A percentile compares a stretch with the other conserved stretches of the same genome.
These are phyloP conservation scores for Drosophila incognita DNA, from an alignment of 2,888 invertebrate genomes.

Conservation along the genomic window DNA sequence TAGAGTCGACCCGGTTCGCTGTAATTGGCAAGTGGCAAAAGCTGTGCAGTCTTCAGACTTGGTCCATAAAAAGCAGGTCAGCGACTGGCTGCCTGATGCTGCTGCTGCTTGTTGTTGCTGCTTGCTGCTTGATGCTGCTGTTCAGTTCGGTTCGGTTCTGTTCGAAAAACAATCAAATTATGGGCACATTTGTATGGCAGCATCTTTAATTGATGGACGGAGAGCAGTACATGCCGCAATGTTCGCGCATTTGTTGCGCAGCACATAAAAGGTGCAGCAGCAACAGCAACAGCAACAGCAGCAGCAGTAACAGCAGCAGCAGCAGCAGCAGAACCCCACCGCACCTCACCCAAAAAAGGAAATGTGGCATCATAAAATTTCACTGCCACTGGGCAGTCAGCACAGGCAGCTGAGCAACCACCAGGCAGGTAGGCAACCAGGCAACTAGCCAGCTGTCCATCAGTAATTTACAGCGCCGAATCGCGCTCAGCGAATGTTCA, in stretches of 20 bases:
- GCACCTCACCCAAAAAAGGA: constrained; percentile 37
- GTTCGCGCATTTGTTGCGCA: constrained; percentile 64
- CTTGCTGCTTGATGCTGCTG: constrained; percentile 1
- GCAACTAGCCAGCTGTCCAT: constrained; percentile 53
- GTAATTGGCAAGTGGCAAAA: constrained; percentile 77
- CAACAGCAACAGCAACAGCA: neutral
- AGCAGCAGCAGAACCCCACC: neutral
- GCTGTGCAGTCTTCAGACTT: constrained; percentile 29
- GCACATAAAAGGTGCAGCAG: constrained; percentile 53
- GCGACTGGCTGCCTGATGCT: constrained; percentile 34
- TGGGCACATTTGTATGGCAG: constrained; percentile 62
- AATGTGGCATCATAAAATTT: constrained; percentile 70
- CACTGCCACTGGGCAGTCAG: constrained; percentile 54
- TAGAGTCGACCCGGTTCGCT: constrained; percentile 37
- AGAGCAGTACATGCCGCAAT: constrained; percentile 24
- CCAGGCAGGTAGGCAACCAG: neutral
- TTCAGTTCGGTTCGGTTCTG: constrained; percentile 1
- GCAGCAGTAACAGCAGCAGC: constrained; percentile 14
- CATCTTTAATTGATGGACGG: constrained; percentile 67
- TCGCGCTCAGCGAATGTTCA: constrained; percentile 36
- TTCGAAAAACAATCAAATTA: constrained; percentile 71
- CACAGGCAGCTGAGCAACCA: neutral
- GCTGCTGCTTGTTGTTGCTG: neutral
- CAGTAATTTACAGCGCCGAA: constrained; percentile 58
- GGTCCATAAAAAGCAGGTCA: constrained; percentile 73